Conservation (phyloP, 37 sponge, comb jelly and placozoan genomes). For the Halichondria panicea region DNA sequence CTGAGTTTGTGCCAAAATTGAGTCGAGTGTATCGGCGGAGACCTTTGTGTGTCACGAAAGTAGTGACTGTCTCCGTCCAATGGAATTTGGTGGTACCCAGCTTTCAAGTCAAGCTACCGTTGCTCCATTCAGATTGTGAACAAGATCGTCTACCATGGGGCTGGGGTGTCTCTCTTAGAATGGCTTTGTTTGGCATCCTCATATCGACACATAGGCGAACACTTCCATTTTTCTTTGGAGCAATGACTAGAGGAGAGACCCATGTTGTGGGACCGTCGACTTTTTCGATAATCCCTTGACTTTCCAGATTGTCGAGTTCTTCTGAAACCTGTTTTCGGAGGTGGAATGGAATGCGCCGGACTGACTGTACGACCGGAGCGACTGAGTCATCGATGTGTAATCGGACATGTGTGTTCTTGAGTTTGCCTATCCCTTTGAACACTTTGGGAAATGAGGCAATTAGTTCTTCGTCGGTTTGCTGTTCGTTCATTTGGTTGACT, state of each 20-base stretch:
- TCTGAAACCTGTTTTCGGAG: constrained; percentile 45
- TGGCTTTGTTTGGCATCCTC: constrained; percentile 56
- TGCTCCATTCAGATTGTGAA: constrained; percentile 27
- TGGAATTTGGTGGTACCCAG: constrained; percentile 48
- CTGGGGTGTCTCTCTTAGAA: constrained; percentile 44
- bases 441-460: too few relatives aligned
- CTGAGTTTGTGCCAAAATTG: constrained; percentile 54
- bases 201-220: constrained; percentile 57
- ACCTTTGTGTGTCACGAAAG: constrained; percentile 51
- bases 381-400: constrained; percentile 47
- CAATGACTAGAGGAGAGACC: constrained; percentile 55
- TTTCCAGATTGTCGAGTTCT: constrained; percentile 32
- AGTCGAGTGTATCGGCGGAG: constrained; percentile 33
- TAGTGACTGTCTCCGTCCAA: constrained; percentile 37
- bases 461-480: too few relatives aligned
- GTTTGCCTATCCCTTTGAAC: constrained; percentile 44
- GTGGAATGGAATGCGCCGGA: constrained; percentile 48
- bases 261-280: constrained; percentile 56
- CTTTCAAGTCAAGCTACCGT: constrained; percentile 37
- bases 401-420: constrained; percentile 35
- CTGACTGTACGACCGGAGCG: constrained; percentile 33
- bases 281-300: constrained; percentile 40
- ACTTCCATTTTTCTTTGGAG: constrained; percentile 58
- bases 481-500: too few relatives aligned
- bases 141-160: constrained; percentile 36